Conservation (phyloP, 2,888 invertebrate species). For the Dasysyrphus tricinctus region DNA sequence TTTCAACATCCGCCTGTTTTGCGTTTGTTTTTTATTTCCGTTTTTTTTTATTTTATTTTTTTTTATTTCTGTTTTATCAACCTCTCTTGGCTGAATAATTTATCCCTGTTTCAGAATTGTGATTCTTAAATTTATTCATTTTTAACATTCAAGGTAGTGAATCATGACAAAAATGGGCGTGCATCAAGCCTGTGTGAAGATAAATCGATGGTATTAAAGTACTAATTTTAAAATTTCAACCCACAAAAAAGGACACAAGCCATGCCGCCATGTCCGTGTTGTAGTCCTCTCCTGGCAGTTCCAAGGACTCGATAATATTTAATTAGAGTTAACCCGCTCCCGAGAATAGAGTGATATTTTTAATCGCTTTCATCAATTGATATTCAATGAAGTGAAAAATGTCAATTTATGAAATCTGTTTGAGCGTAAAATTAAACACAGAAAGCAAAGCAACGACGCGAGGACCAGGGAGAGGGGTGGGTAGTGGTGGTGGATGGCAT, state of each 20-base stretch:
- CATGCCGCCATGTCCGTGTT: background rate
- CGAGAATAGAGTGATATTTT: constrained; percentile 53
- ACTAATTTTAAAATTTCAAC: constrained; percentile 34
- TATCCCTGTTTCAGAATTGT: constrained; percentile 35
- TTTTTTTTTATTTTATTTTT: constrained; percentile 16
- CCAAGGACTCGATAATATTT: constrained; percentile 46
- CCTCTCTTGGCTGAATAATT: constrained; percentile 34
- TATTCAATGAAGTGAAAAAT: constrained; percentile 71
- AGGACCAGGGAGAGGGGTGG: background rate
- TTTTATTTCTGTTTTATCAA: background rate
- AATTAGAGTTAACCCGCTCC: constrained; percentile 70
- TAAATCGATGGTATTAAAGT: constrained; percentile 56
- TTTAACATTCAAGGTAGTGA: constrained; percentile 13
- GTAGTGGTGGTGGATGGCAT: background rate
- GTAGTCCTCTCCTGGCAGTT: background rate
- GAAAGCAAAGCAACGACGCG: background rate
- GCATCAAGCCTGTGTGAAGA: background rate
- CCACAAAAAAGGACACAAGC: background rate
- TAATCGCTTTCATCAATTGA: constrained; percentile 71
- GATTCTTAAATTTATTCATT: constrained; percentile 50
- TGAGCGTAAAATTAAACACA: constrained; percentile 73
- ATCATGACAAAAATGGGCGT: background rate
- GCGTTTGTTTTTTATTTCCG: constrained; percentile 7
- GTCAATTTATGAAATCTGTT: constrained; percentile 71
- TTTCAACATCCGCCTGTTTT: constrained; percentile 41